Percentiles rank a stretch among this genome's conserved stretches.
Evolutionary conservation across 2,888 invertebrate species (phyloP).

Genomic region (Apodemia hepburni): DNA sequence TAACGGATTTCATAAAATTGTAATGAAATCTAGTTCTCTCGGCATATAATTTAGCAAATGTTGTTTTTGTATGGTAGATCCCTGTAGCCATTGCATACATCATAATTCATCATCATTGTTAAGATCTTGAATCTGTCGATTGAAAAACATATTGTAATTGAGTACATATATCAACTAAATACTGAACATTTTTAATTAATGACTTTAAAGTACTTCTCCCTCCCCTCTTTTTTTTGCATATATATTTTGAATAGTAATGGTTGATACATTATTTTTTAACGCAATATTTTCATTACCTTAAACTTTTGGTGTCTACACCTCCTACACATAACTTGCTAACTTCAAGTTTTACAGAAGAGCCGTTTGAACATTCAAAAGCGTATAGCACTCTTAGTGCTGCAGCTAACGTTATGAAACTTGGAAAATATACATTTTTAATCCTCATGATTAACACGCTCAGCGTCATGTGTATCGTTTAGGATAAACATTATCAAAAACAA

Average conservation of each 20-base stretch:
- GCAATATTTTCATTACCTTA: no score
- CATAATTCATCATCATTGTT: no score
- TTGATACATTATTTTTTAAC: no score
- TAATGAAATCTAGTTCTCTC: constrained; percentile 5
- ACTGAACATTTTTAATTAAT: background rate
- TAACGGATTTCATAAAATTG: constrained; percentile 1
- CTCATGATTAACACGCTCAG: no score
- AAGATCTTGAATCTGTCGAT: constrained; percentile 8
- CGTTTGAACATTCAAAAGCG: constrained; percentile 4
- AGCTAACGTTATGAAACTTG: constrained; percentile 1
- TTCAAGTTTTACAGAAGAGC: background rate
- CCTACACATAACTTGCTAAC: background rate
- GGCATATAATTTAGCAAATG: constrained; percentile 3
- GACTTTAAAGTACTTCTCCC: background rate
- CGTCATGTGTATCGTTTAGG: no score
- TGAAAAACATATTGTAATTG: constrained; percentile 6
- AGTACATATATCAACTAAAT: background rate
- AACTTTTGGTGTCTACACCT: background rate
- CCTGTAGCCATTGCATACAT: constrained; percentile 1
- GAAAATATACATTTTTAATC: background rate
- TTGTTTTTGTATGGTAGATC: background rate
- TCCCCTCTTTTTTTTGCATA: no score
- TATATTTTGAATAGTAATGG: no score
- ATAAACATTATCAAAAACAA: no score
- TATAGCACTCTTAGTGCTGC: constrained; percentile 4